Evolutionary conservation across 1,140 invertebrate genomes (phyloP).

Genomic region (Pseudachorutes palmiensis): DNA sequence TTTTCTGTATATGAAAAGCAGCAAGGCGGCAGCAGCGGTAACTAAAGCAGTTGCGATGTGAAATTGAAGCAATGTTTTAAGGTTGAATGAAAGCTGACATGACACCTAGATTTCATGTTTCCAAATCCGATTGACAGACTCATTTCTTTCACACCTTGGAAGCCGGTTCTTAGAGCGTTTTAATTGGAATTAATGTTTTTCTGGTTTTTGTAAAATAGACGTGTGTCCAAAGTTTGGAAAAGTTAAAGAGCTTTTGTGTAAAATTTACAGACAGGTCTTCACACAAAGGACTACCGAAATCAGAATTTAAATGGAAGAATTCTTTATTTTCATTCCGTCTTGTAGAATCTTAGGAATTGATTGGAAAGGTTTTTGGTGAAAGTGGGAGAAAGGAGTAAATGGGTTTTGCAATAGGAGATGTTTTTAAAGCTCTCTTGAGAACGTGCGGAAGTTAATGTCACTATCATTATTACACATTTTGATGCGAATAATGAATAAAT

Average conservation of each 20-base stretch:
- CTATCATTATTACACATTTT: slow-evolving; percentile 40
- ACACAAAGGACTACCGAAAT: no score
- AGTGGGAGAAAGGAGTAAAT: slow-evolving; percentile 30
- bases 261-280: no score
- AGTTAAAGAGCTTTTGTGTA: no score
- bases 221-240: no score
- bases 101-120: background rate
- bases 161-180: no score
- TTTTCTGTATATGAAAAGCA: no score
- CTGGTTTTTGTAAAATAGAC: no score
- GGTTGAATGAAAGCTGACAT: background rate
- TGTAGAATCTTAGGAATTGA: background rate
- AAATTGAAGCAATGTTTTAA: no score
- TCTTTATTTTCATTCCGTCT: no score
- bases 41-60: no score
- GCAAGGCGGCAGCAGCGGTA: no score
- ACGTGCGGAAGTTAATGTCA: slow-evolving; percentile 37
- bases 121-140: background rate
- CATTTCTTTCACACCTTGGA: background rate
- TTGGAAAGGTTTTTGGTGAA: background rate
- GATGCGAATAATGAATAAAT: slow-evolving; percentile 40
- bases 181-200: no score
- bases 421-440: slow-evolving; percentile 37
- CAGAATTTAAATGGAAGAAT: background rate
- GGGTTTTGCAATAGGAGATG: slow-evolving; percentile 35